phyloP scores from a whole-genome alignment of 2,797 vertebrate genomes.

The Alcedo quadribrachys region DNA sequence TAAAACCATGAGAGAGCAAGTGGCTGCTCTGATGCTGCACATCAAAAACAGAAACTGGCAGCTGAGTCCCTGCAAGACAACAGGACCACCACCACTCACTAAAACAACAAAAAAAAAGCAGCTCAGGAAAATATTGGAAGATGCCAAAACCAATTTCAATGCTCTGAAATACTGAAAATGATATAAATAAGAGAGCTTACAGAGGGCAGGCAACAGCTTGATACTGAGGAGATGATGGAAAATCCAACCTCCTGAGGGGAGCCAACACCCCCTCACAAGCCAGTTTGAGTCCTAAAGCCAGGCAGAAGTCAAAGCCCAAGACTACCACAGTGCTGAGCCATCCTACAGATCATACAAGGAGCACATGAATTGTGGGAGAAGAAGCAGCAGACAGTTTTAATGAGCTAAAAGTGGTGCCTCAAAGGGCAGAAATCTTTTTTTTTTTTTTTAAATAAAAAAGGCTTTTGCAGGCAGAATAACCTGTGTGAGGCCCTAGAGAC shows the following conservation, averaged over 20 bases:
- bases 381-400: not conserved
- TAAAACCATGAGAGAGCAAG: not conserved
- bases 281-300: not conserved
- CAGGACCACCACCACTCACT: not conserved
- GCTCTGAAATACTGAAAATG: not conserved
- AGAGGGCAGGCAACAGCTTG: not conserved
- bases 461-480: not conserved
- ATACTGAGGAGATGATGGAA: not conserved
- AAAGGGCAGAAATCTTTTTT: not conserved
- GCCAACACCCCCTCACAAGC: not conserved
- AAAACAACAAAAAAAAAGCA: not conserved
- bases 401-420: not conserved
- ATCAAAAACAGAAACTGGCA: not conserved
- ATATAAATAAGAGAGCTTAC: not conserved
- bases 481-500: not conserved
- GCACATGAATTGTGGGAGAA: not conserved
- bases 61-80: not conserved
- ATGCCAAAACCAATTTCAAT: not conserved
- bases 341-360: not conserved
- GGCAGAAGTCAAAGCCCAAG: not conserved
- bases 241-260: not conserved
- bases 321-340: accelerated
- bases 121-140: not conserved
- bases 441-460: too few species aligned
- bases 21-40: not conserved